Base-by-base conservation (phyloP, 2,888 invertebrate genomes). In the Callosobruchus maculatus region DNA sequence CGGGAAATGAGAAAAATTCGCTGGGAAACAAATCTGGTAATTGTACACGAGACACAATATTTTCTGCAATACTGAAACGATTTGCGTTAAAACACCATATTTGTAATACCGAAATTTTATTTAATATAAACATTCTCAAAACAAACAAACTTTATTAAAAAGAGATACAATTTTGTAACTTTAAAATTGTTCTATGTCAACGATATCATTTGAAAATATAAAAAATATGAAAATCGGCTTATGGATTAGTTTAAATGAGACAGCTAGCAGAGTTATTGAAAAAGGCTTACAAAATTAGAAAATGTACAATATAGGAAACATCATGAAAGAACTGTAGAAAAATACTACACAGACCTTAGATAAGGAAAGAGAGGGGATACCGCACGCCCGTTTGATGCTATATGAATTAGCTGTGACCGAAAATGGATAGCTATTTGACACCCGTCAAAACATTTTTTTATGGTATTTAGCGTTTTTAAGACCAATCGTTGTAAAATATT, bases 111-210 rank as follows among this genome's bases (percentile, higher is more conserved):
- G 71, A 49, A 75, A 75, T 75, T 73, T 76, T 75, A 76, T 75
- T 76, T 71, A 72, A 74, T 76, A 76, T 76, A 76, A 76, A 73
- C 72, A n/a, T n/a, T n/a, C 68, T 75, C 72, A 75, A 74, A 75
- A 75, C 74, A 76, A 75, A 75, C 72, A 70, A 76, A 76, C 76
- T 72, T 76, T 72, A 74, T 74, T 73, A 70, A 74, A 73, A 75
- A 78, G 72, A 73, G 74, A 73, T n/a, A n/a, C 18, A 49, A 49
- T 49, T 49, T 49, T 49, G 70, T 74, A 71, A 71, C 74, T 71
- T 74, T 71, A 68, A 70, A 26, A 20, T 70, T 30, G n/a, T 66
- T n/a, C 20, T 70, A 20, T 22, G 67, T 71, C 26, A 31, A 71
- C 22, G 49, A 71, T 31, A 70, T 73, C 31, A 30, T 30, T 67